These are phyloP conservation scores for Arenaria interpres DNA, from an alignment of 2,113 vertebrate genomes.

Conservation along the genomic window DNA sequence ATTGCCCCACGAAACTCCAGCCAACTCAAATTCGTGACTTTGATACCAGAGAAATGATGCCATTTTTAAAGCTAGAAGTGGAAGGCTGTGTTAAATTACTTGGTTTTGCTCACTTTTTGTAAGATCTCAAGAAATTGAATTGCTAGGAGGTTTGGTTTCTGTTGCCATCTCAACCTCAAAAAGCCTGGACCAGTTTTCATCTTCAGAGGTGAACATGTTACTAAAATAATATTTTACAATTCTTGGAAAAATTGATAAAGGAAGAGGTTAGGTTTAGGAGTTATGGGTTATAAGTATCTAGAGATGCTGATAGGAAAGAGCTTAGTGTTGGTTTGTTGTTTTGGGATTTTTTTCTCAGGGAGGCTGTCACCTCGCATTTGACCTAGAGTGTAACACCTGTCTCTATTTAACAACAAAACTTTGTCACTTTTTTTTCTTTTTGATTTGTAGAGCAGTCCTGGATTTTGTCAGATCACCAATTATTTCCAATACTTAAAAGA, in stretches of 20 bases:
- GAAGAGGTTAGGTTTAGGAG: neutral
- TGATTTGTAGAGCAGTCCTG: neutral
- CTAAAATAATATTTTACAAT: neutral
- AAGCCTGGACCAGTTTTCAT: neutral
- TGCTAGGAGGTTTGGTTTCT: neutral
- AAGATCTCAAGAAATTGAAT: neutral
- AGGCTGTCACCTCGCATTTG: neutral
- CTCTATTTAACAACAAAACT: neutral
- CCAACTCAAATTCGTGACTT: neutral
- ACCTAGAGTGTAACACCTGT: neutral
- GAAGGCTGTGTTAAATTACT: neutral
- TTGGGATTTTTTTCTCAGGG: neutral
- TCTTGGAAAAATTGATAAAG: neutral
- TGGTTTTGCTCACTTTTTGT: neutral
- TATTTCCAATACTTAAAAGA: neutral
- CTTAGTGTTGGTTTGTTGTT: neutral
- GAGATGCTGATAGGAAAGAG: neutral
- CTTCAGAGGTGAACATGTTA: neutral
- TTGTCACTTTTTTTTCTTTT: neutral
- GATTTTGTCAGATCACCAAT: neutral
- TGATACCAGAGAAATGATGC: neutral
- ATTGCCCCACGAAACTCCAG: neutral
- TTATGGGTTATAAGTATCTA: neutral
- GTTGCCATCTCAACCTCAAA: neutral
- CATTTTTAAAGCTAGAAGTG: neutral